phyloP scores from a whole-genome alignment of 2,797 vertebrate genomes.

The Ctenopoma kingsleyae region DNA sequence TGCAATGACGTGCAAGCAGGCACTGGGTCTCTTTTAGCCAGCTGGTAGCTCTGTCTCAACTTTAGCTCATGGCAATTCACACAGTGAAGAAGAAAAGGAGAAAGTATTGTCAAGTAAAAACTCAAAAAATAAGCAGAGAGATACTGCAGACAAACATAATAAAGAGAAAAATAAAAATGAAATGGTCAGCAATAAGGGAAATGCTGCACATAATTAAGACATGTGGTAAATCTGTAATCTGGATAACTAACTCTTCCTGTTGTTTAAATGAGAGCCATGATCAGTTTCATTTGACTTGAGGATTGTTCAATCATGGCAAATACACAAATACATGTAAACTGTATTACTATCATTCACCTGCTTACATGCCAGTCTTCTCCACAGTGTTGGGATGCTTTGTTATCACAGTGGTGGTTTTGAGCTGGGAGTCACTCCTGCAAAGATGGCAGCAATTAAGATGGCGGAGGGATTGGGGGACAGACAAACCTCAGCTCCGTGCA shows the following conservation, averaged over 20 bases:
- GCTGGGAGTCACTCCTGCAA: conserved; percentile 38
- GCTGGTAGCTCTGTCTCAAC: conserved; percentile 67
- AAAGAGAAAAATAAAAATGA: background rate
- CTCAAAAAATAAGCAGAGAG: conserved; percentile 3
- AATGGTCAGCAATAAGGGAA: conserved; percentile 4
- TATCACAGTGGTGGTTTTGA: conserved; percentile 21
- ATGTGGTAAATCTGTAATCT: conserved; percentile 18
- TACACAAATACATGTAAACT: background rate
- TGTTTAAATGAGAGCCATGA: background rate
- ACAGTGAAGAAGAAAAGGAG: conserved; percentile 31
- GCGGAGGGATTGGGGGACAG: conserved; percentile 50
- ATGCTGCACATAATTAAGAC: conserved; percentile 9
- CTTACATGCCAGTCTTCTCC: background rate
- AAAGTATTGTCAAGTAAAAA: conserved; percentile 27
- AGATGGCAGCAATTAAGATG: conserved; percentile 76
- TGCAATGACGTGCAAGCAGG: conserved; percentile 60
- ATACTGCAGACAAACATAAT: conserved; percentile 9
- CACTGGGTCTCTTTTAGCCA: conserved; percentile 59
- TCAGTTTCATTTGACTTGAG: background rate
- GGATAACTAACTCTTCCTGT: background rate
- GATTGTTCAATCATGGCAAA: too few species aligned
- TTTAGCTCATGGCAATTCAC: conserved; percentile 58
- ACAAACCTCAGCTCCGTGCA: conserved; percentile 38
- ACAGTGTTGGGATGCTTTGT: background rate
- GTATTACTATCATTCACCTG: background rate